Base-by-base conservation (phyloP, 1,140 invertebrate species). In the Bradynema listronoti region DNA sequence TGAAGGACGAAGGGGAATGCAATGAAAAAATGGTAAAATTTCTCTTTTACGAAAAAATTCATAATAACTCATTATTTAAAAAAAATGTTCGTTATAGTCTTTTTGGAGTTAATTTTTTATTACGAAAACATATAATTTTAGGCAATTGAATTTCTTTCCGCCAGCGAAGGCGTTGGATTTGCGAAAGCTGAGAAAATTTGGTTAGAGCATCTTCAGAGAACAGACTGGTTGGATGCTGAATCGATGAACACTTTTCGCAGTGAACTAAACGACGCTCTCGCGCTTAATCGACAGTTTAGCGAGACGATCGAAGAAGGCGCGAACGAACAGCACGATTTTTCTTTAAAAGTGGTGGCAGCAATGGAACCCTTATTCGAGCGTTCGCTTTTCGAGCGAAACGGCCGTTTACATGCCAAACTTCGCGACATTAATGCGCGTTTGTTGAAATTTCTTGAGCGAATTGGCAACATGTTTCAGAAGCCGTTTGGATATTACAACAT, bases 351-450 rank as follows among this genome's bases (percentile, higher is more conserved):
- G 16, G 22, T 63, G 22, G 50, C 63, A 30, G 59, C 63, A 66
- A 45, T 63, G 43, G 36, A 63, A 9, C 50, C 41, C 9, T 45
- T 27, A 14, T 55, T 30, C 49, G 14, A 36, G 34, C 63, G 61
- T 29, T 63, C 61, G n/a, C 16, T 63, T 1, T 56, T 63, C 19
- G 58, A 63, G 52, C 30, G 61, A 33, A 63, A 63, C 11, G 47
- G 47, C 19, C 47, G 24, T 6, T 16, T 36, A n/a, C 59, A 61
- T 33, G 27, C 11, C 14, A 66, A 63, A 56, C 19, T 63, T 19
- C 19, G n/a, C 19, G 53, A 36, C 32, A 36, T 41, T 46, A 11
- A 30, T 32, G 11, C 39, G 16, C 5, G 24, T n/a, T 36, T 63
- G 1, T 30, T 32, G 7, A 7, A 50, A 6, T 63, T 63, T 55